Base-by-base conservation (phyloP, 92 coral and sea anemone species). In the Plumapathes pennacea region DNA sequence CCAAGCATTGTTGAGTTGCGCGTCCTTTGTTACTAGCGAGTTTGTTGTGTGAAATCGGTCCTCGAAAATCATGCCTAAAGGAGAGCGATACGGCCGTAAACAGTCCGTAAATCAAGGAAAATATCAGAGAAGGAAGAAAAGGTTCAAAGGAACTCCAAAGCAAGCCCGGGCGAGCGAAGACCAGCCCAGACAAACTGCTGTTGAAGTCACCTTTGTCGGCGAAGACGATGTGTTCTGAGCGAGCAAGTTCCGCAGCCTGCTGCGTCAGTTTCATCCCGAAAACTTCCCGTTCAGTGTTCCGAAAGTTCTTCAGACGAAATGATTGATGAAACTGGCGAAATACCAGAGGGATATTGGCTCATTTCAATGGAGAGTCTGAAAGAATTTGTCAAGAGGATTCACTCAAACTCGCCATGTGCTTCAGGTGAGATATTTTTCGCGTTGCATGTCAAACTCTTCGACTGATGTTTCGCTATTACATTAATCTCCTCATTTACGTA, bases 351-450 rank as follows among this genome's bases (percentile, higher is more conserved):
- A 17, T 68, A 68, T 41, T 38, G 76, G 17, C 37, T 69, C 57
- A 57, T 69, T 20, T 57, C 76, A 12, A 56, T 69, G 67, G 59
- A 69, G 25, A 57, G 76, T 23, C 44, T 69, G 11, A 18, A 40
- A 29, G 57, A 69, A 49, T 69, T 69, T 57, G 67, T 57, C 8
- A 31, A 24, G 21, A 37, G 76, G 25, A 32, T 69, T 31, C 68
- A 69, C 53, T 15, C 54, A 22, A 54, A 57, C 27, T 25, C 39
- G 20, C 41, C 69, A 29, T 62, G 69, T 62, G 69, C 41, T 26
- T 44, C 69, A 62, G 69, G 69, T 62, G 19, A 44, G 12, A n/a
- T n/a, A 29, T 25, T 5, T 25, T 49, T 21, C 13, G 25, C 9
- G 18, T 10, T 50, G 10, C 27, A 9, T 25, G 13, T 49, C 4